These are phyloP conservation scores for Athripsodes cinereus DNA, from an alignment of 2,888 invertebrate genomes.

Conservation along the genomic window DNA sequence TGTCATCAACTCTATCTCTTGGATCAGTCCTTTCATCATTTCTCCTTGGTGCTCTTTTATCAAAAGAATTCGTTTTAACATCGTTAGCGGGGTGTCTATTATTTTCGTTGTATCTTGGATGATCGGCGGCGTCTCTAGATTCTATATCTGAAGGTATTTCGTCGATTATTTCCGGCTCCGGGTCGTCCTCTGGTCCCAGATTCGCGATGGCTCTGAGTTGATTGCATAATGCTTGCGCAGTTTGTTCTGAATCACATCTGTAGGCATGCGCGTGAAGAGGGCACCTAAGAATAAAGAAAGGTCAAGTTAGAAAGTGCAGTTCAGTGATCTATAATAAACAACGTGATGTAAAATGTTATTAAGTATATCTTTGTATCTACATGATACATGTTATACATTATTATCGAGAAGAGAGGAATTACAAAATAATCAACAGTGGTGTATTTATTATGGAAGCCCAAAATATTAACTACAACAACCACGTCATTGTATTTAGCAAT, in stretches of 20 bases:
- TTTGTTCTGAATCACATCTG: conserved; percentile 90
- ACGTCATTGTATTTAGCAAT: too few species aligned
- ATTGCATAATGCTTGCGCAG: conserved; percentile 79
- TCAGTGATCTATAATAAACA: neutral
- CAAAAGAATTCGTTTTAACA: conserved; percentile 2
- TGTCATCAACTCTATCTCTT: conserved; percentile 1
- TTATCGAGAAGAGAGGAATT: too few species aligned
- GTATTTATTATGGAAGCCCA: too few species aligned
- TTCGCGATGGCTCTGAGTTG: conserved; percentile 70
- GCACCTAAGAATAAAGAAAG: conserved; percentile 40
- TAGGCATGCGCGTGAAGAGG: conserved; percentile 95
- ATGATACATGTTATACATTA: too few species aligned
- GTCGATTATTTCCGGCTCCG: conserved; percentile 31
- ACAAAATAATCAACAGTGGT: too few species aligned
- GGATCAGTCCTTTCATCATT: conserved; percentile 1
- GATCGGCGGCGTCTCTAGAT: conserved; percentile 9
- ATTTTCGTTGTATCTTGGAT: conserved; percentile 8
- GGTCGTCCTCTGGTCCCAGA: conserved; percentile 61
- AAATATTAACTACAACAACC: too few species aligned
- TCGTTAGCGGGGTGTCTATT: neutral
- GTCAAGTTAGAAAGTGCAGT: neutral
- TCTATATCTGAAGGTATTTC: conserved; percentile 23
- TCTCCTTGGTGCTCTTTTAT: conserved; percentile 1
- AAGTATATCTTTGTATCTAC: too few species aligned
- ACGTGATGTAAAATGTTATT: too few species aligned